A percentile compares a stretch with the other conserved stretches of the same genome.
Conservation (phyloP, 2,888 invertebrate species). For the Aleiodes leptofemur region DNA sequence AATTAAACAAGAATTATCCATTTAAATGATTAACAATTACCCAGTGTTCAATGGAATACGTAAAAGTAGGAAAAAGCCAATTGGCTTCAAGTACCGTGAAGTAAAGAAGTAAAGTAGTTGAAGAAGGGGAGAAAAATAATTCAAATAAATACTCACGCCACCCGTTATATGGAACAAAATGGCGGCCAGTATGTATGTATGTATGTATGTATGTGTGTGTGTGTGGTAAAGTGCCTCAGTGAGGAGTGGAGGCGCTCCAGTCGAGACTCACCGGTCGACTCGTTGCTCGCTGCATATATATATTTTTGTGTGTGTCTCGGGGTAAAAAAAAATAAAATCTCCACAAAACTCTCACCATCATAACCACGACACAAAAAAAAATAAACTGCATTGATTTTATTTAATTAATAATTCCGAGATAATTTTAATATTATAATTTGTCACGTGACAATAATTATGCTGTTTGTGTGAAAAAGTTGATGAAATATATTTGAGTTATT, state of each 20-base stretch:
- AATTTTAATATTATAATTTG: not conserved
- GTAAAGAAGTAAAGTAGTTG: not conserved
- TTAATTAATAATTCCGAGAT: not conserved
- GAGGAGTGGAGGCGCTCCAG: slow-evolving; percentile 37
- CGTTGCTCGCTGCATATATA: slow-evolving; percentile 40
- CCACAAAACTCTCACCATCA: slow-evolving; percentile 10
- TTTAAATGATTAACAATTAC: slow-evolving; percentile 17
- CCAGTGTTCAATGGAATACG: not conserved
- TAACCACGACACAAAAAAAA: slow-evolving; percentile 6
- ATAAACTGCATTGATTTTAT: not conserved
- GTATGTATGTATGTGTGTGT: no score
- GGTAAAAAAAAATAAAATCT: slow-evolving; percentile 31
- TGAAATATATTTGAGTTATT: not conserved
- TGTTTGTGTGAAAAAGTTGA: not conserved
- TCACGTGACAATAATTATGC: not conserved
- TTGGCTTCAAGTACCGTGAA: not conserved
- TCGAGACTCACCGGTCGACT: slow-evolving; percentile 38
- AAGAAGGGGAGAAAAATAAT: slow-evolving; percentile 4
- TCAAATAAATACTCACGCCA: slow-evolving; percentile 17
- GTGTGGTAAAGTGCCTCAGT: not conserved
- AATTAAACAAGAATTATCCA: not conserved
- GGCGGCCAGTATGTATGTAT: not conserved
- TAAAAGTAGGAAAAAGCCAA: slow-evolving; percentile 18
- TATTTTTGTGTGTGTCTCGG: slow-evolving; percentile 21
- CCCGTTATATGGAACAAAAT: slow-evolving; percentile 39